A percentile compares a stretch with the other conserved stretches of the same genome.
Conservation (phyloP, 2,113 vertebrate genomes). For the Triplophysa tibetana region DNA sequence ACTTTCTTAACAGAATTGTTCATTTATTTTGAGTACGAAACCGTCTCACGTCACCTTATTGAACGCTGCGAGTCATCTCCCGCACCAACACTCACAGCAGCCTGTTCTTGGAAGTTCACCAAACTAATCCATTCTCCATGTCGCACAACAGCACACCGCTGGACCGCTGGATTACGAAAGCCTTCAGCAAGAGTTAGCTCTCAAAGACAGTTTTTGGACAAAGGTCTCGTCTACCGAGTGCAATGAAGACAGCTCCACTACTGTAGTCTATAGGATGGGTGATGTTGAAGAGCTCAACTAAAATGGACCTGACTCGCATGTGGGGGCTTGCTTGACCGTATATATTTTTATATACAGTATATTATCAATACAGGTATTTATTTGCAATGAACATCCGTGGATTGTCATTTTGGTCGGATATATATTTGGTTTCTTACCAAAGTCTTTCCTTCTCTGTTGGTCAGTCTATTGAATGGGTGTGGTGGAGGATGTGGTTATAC, state of each 20-base stretch:
- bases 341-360: conserved; percentile 10
- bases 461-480: neutral
- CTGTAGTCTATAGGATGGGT: conserved; percentile 99
- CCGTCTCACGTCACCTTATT: conserved; percentile 14
- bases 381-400: conserved; percentile 16
- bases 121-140: conserved; percentile 91
- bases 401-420: conserved; percentile 10
- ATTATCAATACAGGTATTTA: conserved; percentile 21
- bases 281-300: conserved; percentile 78
- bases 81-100: neutral
- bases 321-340: neutral
- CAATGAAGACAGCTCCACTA: conserved; percentile 94
- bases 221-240: conserved; percentile 91
- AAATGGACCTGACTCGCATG: conserved; percentile 21
- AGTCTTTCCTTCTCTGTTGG: neutral
- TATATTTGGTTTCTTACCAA: neutral
- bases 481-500: neutral
- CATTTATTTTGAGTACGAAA: conserved; percentile 15
- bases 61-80: conserved; percentile 5
- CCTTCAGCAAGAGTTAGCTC: conserved; percentile 96
- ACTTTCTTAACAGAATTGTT: neutral
- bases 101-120: conserved; percentile 29
- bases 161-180: conserved; percentile 98
- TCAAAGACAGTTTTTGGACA: conserved; percentile 97
- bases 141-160: conserved; percentile 90